phyloP scores from a whole-genome alignment of 2,113 vertebrate species.

The Cheilinus undulatus region DNA sequence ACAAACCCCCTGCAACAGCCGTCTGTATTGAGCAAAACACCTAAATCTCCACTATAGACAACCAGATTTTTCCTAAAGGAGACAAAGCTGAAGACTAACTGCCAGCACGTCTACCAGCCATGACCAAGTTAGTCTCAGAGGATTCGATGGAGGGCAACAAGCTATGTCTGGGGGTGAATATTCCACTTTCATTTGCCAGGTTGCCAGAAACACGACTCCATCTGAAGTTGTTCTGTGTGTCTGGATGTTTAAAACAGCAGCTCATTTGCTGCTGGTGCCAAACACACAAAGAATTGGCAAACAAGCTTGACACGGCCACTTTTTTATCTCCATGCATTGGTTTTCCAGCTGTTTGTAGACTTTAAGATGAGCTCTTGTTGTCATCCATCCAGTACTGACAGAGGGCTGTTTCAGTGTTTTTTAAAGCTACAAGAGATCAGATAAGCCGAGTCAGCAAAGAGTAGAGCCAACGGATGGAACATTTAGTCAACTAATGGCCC shows the following conservation, averaged over 20 bases:
- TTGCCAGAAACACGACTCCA: background rate
- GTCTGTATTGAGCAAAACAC: no score
- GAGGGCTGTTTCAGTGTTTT: background rate
- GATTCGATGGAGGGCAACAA: background rate
- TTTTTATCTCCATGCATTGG: background rate
- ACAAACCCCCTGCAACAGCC: no score
- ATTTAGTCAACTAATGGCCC: no score
- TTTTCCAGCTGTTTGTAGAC: background rate
- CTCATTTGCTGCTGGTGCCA: background rate
- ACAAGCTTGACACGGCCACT: background rate
- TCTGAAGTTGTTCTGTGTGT: background rate
- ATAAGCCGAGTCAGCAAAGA: background rate
- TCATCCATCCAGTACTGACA: background rate
- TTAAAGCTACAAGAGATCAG: background rate
- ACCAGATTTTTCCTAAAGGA: no score
- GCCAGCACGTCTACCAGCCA: background rate
- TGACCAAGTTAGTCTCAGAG: background rate
- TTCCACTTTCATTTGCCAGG: slow-evolving; percentile 8
- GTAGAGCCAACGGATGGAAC: background rate
- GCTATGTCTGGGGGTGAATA: background rate
- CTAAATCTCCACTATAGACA: background rate
- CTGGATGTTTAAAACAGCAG: background rate
- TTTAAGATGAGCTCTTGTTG: background rate
- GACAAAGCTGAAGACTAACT: background rate
- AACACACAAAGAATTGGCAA: background rate